Evolutionary conservation across 2,888 invertebrate species (phyloP).

Genomic region (Augiades crinisus): DNA sequence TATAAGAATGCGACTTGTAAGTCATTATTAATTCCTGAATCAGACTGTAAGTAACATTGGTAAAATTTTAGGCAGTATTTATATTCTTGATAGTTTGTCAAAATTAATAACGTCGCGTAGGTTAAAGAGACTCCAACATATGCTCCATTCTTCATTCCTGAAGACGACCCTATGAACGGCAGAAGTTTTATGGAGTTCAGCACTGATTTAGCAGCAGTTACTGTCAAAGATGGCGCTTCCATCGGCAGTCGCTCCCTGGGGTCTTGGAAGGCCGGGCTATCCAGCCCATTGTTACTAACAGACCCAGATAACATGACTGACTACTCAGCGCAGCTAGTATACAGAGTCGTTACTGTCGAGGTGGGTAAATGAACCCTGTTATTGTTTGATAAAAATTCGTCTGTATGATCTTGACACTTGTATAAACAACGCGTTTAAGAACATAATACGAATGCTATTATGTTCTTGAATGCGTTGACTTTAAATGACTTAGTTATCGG

Average conservation of each 20-base stretch:
- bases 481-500: background rate
- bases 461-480: background rate
- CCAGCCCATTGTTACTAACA: constrained; percentile 83
- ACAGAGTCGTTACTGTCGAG: constrained; percentile 91
- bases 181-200: constrained; percentile 88
- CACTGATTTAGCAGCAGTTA: constrained; percentile 86
- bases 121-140: constrained; percentile 85
- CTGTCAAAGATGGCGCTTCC: constrained; percentile 87
- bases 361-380: constrained; percentile 81
- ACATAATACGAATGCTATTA: no score
- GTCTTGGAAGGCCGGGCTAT: constrained; percentile 89
- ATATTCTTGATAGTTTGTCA: no score
- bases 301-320: constrained; percentile 86
- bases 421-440: constrained; percentile 53
- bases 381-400: constrained; percentile 55
- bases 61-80: background rate
- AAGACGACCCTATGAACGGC: constrained; percentile 84
- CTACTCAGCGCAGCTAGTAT: constrained; percentile 91
- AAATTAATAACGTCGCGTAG: constrained; percentile 51
- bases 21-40: no score
- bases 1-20: no score
- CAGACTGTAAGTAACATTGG: no score
- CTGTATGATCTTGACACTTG: constrained; percentile 52
- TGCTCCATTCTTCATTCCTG: constrained; percentile 83
- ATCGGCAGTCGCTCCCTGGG: constrained; percentile 87